These are phyloP conservation scores for Achroia grisella DNA, from an alignment of 1,140 invertebrate genomes.

Conservation along the genomic window DNA sequence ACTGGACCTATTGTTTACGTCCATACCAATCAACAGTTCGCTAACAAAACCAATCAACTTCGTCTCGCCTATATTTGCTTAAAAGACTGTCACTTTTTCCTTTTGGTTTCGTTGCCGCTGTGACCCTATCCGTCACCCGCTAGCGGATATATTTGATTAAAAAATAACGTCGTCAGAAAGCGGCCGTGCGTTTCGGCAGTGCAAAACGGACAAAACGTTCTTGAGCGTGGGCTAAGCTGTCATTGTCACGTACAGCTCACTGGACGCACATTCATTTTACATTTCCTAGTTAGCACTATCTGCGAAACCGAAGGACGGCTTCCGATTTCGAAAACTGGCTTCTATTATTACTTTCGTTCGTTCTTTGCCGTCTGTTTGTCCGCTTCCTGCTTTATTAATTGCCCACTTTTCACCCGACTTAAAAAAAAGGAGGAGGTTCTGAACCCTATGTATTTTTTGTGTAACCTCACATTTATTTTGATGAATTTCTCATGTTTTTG, in stretches of 20 bases:
- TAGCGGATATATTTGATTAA: constrained; percentile 74
- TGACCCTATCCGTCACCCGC: constrained; percentile 70
- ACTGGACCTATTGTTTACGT: constrained; percentile 67
- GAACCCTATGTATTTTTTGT: too few species aligned
- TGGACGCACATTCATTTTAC: constrained; percentile 34
- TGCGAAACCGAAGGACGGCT: constrained; percentile 29
- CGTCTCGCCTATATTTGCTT: constrained; percentile 72
- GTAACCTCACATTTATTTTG: too few species aligned
- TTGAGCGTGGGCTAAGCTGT: constrained; percentile 56
- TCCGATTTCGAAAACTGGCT: constrained; percentile 10
- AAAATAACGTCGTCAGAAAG: constrained; percentile 74
- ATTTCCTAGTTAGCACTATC: constrained; percentile 60
- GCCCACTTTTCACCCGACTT: constrained; percentile 50
- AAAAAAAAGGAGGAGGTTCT: background rate
- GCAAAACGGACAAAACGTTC: constrained; percentile 62
- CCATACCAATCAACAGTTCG: constrained; percentile 69
- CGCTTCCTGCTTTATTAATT: constrained; percentile 43
- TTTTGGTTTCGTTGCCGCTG: constrained; percentile 67
- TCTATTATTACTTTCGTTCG: constrained; percentile 6
- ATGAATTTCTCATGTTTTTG: too few species aligned
- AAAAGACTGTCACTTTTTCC: constrained; percentile 64
- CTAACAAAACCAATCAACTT: constrained; percentile 74
- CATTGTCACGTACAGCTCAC: constrained; percentile 62
- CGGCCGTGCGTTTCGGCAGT: constrained; percentile 40
- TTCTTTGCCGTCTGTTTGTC: constrained; percentile 22